Conservation (phyloP, 1,140 invertebrate genomes). For the Drosophila saltans region DNA sequence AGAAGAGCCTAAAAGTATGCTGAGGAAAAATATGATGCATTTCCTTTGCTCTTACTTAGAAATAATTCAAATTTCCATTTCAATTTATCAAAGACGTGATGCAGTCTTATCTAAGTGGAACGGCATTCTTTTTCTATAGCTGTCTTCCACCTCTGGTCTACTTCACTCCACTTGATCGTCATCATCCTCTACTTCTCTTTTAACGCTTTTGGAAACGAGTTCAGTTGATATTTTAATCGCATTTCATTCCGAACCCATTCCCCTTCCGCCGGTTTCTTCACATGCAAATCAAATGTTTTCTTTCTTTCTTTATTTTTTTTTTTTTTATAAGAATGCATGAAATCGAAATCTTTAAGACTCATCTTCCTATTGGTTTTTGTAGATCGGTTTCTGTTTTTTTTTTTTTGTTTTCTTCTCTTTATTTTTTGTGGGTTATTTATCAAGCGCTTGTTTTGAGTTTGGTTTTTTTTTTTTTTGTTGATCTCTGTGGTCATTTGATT, state of each 20-base stretch:
- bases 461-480: neutral
- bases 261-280: neutral
- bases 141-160: neutral
- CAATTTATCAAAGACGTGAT: neutral
- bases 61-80: neutral
- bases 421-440: conserved; percentile 53
- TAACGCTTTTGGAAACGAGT: conserved; percentile 13
- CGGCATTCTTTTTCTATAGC: conserved; percentile 40
- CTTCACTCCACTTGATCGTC: neutral
- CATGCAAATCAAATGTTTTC: conserved; percentile 40
- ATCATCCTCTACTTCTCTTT: neutral
- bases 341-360: conserved; percentile 43
- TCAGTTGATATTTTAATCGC: conserved; percentile 77
- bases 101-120: conserved; percentile 59
- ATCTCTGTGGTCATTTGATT: conserved; percentile 44
- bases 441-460: conserved; percentile 58
- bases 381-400: neutral
- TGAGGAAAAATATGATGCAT: neutral
- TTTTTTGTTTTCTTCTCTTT: neutral
- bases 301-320: conserved; percentile 9
- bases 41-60: neutral
- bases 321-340: conserved; percentile 44
- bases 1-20: too few relatives aligned
- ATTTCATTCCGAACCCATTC: conserved; percentile 34
- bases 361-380: conserved; percentile 32